A percentile compares a stretch with the other conserved stretches of the same genome.
These are phyloP conservation scores for Herminia tarsipennalis DNA, from an alignment of 2,888 invertebrate species.

Conservation along the genomic window DNA sequence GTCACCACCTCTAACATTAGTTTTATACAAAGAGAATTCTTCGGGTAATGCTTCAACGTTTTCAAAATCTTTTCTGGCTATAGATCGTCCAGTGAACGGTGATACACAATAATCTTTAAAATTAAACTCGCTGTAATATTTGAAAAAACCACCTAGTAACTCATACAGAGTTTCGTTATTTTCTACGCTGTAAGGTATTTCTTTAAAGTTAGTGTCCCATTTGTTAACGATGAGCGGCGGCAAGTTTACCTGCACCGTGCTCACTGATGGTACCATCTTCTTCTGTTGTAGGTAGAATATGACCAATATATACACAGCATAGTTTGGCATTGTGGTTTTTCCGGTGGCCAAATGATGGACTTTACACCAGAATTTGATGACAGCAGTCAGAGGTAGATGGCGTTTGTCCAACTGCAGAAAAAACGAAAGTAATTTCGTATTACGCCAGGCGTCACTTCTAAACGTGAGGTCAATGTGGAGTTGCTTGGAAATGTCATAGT, in stretches of 20 bases:
- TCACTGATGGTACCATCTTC: conserved; percentile 6
- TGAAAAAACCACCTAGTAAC: conserved; percentile 54
- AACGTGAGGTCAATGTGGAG: conserved; percentile 25
- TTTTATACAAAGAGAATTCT: conserved; percentile 8
- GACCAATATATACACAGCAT: conserved; percentile 4
- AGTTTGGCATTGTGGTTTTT: not conserved
- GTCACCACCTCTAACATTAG: not conserved
- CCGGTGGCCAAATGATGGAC: conserved; percentile 2
- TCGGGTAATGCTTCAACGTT: not conserved
- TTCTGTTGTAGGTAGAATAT: conserved; percentile 20
- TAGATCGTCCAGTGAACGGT: not conserved
- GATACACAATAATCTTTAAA: conserved; percentile 6
- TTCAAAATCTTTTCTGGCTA: conserved; percentile 2
- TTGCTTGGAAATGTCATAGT: conserved; percentile 13
- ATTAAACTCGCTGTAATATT: conserved; percentile 47
- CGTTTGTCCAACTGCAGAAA: conserved; percentile 27
- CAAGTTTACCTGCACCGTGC: not conserved
- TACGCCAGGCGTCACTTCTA: not conserved
- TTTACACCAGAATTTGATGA: conserved; percentile 36
- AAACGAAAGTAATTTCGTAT: conserved; percentile 21
- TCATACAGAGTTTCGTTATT: conserved; percentile 31
- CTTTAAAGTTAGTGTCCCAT: not conserved
- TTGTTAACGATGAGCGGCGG: not conserved
- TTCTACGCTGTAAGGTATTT: not conserved
- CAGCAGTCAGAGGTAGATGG: conserved; percentile 12